Base-by-base conservation (phyloP, 1,140 invertebrate species). In the Zelostemma sp. region DNA sequence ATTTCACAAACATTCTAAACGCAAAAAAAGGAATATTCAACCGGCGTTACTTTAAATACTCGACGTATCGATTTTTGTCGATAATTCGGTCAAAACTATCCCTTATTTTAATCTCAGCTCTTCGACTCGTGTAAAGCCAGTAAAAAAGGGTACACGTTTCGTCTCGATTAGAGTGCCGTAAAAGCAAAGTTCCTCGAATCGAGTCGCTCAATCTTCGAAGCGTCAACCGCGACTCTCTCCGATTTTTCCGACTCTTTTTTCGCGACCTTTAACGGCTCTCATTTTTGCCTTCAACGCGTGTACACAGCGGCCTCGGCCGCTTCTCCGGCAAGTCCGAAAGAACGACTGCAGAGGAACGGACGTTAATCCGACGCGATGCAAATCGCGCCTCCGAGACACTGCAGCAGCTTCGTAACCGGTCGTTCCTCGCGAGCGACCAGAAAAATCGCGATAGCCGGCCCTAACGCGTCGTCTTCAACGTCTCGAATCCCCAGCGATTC, bases 361-460 rank as follows among this genome's bases (percentile, higher is more conserved):
- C 71, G 69, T 72, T 77, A 77, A 77, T 77, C 73, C 71, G 68
- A 72, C 73, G 62, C 68, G 73, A 75, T 75, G 73, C 69, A 73
- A 75, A 77, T 77, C 68, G 69, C 71, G 49, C 55, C 60, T 68
- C 51, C 41, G 64, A 67, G 63, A 72, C n/a, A n/a, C n/a, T 48
- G 57, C 64, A 55, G 51, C 69, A 63, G 35, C 55, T 72, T 6
- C 28, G 11, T 11, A 72, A 67, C 64, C 69, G 69, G 69, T 72
- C 69, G 69, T 56, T 58, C 38, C 53, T 66, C 60, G 63, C 35
- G 43, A 19, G 58, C 47, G 68, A 49, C 41, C 47, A 65, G 65
- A 63, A 71, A 72, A 72, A 71, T 73, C 57, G 51, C 64, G 31
- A 64, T 64, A 69, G 60, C 49, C 67, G 50, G 47, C 54, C 43